Conservation (phyloP, 92 coral and sea anemone species). For the Zoanthus sansibaricus region DNA sequence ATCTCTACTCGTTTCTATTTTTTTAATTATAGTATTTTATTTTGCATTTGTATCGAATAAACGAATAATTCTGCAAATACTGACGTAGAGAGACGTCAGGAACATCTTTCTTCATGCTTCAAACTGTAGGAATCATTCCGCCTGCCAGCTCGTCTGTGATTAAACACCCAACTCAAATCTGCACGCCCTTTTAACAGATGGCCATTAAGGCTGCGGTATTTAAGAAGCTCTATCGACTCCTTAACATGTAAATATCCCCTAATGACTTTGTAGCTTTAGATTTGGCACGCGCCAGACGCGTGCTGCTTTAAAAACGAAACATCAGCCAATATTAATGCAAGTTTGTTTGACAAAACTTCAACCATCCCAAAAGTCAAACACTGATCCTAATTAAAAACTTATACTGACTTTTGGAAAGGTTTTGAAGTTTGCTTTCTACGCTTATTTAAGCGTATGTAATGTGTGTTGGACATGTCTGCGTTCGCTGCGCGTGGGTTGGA, state of each 20-base stretch:
- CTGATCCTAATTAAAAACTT: conserved; percentile 28
- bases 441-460: conserved; percentile 6
- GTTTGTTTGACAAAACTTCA: conserved; percentile 19
- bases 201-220: conserved; percentile 21
- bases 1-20: no score
- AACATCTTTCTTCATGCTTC: no score
- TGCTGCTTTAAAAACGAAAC: background rate
- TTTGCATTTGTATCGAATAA: no score
- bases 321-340: conserved; percentile 10
- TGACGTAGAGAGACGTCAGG: background rate
- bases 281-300: conserved; percentile 43
- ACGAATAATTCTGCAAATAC: no score
- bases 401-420: background rate
- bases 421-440: conserved; percentile 36
- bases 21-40: no score
- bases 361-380: conserved; percentile 8
- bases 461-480: background rate
- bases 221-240: conserved; percentile 19
- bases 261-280: conserved; percentile 25
- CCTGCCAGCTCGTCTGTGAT: conserved; percentile 4
- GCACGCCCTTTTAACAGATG: conserved; percentile 32
- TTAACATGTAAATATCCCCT: conserved; percentile 38
- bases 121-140: background rate
- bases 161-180: conserved; percentile 3
- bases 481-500: conserved; percentile 42